Percentiles rank a stretch among this genome's conserved stretches.
Conservation (phyloP, 2,797 vertebrate species). For the Ciconia nigra region DNA sequence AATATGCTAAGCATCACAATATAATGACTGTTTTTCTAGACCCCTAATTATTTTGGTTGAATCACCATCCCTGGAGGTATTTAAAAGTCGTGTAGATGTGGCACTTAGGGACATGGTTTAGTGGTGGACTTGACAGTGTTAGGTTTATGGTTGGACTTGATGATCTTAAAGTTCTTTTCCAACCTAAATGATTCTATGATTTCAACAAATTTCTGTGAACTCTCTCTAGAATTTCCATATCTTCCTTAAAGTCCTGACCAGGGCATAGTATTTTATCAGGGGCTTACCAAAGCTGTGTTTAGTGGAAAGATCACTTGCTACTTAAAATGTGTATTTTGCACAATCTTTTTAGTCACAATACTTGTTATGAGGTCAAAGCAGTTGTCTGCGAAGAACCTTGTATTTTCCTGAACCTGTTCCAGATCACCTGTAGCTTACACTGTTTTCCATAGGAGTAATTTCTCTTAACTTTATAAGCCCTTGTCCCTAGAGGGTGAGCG, state of each 20-base stretch:
- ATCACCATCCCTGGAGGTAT: not conserved
- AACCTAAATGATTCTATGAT: not conserved
- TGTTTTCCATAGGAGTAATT: not conserved
- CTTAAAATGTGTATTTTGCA: not conserved
- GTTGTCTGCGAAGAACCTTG: not conserved
- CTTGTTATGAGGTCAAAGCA: not conserved
- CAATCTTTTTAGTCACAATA: not conserved
- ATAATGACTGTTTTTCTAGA: not conserved
- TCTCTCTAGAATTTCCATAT: not conserved
- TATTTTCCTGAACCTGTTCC: not conserved
- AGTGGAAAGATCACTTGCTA: not conserved
- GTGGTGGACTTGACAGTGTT: not conserved
- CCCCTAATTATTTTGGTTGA: not conserved
- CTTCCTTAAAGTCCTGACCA: not conserved
- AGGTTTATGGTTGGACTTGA: not conserved
- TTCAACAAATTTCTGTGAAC: not conserved
- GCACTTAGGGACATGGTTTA: fast-evolving
- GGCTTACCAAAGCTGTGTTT: not conserved
- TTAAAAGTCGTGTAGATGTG: not conserved
- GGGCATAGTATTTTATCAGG: not conserved
- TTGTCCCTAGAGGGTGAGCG: too few relatives aligned
- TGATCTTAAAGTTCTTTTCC: not conserved
- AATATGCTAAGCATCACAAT: not conserved
- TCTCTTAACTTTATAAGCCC: not conserved
- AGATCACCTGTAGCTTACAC: not conserved